Evolutionary conservation across 2,888 invertebrate genomes (phyloP), one percentile per base, ranked within the genome.

Genomic region (Drosophila picticornis): DNA sequence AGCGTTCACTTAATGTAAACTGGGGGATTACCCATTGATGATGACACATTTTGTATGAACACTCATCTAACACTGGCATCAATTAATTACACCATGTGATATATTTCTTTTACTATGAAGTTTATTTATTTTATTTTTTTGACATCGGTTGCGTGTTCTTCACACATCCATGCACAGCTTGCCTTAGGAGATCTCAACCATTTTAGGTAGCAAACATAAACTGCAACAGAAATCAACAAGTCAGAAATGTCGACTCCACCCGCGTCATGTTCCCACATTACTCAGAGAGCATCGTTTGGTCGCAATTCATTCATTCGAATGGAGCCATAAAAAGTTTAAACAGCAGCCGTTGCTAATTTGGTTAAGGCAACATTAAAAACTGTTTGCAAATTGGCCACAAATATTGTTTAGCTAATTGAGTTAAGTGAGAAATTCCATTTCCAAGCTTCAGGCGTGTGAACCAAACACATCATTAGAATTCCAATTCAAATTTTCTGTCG

Each of bases 301-400:
- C 75, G 71, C 63, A 65, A 60, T 65, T 80, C 58, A 82, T 73
- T 65, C 65, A 69, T 65, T 77, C 51, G 60, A 69, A 72, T 65
- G 43, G 43, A n/a, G 52, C 40, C 75, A 80, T 77, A 77, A 82
- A 80, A 55, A 46, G 53, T 67, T 65, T 29, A 56, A 74, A 59
- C 77, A 80, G 83, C 88, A 85, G 88, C 88, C 76, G 75, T 68
- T 56, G 74, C 82, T 76, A 88, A 85, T 83, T 85, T 82, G 72
- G 73, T 82, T 74, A 69, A 78, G 75, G 68, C 70, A 55, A 74
- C 82, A 88, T 88, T 83, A 82, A 85, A 78, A 76, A 61, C 56
- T 53, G 34, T 31, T 72, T 52, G 56, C 63, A 67, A 78, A 72
- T 75, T 67, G 75, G 40, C 73, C 27, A 55, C 60, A 79, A 72